Conservation (phyloP, 2,113 vertebrate genomes). For the Oryctolagus cuniculus region mOryCun1.1 NC_091447.1:28301501-28302000, state of each 20-base stretch:
- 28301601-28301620: neutral
- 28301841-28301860: neutral
- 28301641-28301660: neutral
- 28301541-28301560: neutral
- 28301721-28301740: neutral
- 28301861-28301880: neutral
- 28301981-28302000: neutral
- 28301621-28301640: neutral
- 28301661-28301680: neutral
- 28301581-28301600: neutral
- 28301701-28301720: neutral
- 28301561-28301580: neutral
- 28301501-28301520: neutral
- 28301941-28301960: neutral
- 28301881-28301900: neutral
- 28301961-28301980: neutral
- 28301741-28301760: neutral
- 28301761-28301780: neutral
- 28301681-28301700: neutral
- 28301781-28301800: neutral
- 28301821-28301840: neutral
- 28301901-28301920: neutral
- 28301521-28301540: neutral
- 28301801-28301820: neutral
- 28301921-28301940: constrained; percentile 31